A percentile compares a stretch with the other conserved stretches of the same genome.
phyloP scores from a whole-genome alignment of 1,140 invertebrate species.

The Danaus plexippus region DNA sequence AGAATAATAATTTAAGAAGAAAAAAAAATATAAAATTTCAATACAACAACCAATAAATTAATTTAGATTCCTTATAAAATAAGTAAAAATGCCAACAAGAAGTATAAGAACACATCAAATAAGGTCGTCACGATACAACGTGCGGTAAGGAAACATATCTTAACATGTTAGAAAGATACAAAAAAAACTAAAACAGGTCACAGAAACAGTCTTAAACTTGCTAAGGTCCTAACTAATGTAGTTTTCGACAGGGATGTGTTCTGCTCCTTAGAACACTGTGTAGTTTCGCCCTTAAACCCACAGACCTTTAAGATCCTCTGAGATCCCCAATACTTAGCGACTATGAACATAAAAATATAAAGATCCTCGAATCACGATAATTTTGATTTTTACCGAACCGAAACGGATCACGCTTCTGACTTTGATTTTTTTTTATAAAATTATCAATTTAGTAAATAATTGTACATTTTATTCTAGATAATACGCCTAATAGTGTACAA shows the following conservation, averaged over 20 bases:
- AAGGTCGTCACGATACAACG: slow-evolving; percentile 40
- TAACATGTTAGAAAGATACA: slow-evolving; percentile 63
- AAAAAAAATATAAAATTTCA: slow-evolving; percentile 68
- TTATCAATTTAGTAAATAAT: slow-evolving; percentile 68
- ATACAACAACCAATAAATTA: slow-evolving; percentile 72
- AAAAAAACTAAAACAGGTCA: slow-evolving; percentile 65
- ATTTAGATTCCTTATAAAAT: slow-evolving; percentile 71
- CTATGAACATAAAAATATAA: slow-evolving; percentile 42
- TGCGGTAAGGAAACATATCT: slow-evolving; percentile 46
- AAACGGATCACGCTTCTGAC: slow-evolving; percentile 56
- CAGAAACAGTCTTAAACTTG: slow-evolving; percentile 71
- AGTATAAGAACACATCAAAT: slow-evolving; percentile 70
- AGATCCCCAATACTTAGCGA: slow-evolving; percentile 63
- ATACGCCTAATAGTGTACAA: slow-evolving; percentile 71
- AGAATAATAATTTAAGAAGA: slow-evolving; percentile 66
- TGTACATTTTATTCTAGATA: slow-evolving; percentile 67
- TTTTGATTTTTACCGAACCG: slow-evolving; percentile 54
- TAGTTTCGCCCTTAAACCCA: slow-evolving; percentile 49
- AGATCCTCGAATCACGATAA: slow-evolving; percentile 61
- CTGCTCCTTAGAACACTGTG: slow-evolving; percentile 68
- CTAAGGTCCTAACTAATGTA: slow-evolving; percentile 69
- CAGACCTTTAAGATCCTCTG: slow-evolving; percentile 32
- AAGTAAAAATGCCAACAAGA: slow-evolving; percentile 72
- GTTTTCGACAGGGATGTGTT: slow-evolving; percentile 69
- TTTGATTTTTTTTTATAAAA: slow-evolving; percentile 54